These are phyloP conservation scores for Gnathonemus echidnorhynchus DNA, from an alignment of 2,113 vertebrate species.

Conservation along the genomic window DNA sequence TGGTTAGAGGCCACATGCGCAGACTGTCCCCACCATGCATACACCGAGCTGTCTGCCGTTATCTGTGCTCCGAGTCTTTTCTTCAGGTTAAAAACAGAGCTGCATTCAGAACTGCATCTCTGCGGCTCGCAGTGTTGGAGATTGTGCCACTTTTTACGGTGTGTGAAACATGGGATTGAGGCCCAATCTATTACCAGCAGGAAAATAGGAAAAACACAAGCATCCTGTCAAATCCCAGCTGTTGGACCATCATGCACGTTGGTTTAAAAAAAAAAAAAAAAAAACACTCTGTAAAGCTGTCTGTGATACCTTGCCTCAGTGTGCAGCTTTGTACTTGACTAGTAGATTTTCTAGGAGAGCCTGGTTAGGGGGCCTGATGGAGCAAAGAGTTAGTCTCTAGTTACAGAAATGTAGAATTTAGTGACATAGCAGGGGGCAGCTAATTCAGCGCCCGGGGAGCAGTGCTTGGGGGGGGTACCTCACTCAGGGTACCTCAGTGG, in stretches of 20 bases:
- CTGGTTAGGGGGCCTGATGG: neutral
- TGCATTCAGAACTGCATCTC: neutral
- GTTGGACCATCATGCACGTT: neutral
- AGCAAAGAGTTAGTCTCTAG: neutral
- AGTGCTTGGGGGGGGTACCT: no score
- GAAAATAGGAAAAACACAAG: neutral
- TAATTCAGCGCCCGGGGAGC: no score
- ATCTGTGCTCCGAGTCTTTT: neutral
- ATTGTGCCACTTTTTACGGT: neutral
- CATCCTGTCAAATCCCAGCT: slow-evolving; percentile 3
- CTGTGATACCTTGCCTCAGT: neutral
- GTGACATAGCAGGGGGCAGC: no score
- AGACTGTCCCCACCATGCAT: neutral
- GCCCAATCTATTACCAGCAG: neutral
- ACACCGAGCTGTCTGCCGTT: neutral
- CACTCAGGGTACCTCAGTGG: no score
- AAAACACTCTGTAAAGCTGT: neutral
- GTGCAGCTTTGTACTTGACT: neutral
- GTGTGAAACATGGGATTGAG: neutral
- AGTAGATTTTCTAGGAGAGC: neutral
- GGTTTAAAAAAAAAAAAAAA: neutral
- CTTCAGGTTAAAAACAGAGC: neutral
- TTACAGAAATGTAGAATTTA: neutral
- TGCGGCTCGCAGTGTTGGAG: neutral
- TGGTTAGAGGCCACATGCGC: neutral